Evolutionary conservation across 1,140 invertebrate genomes (phyloP), one percentile per base, ranked within the genome.

Genomic region (Teleopsis dalmanni): DNA sequence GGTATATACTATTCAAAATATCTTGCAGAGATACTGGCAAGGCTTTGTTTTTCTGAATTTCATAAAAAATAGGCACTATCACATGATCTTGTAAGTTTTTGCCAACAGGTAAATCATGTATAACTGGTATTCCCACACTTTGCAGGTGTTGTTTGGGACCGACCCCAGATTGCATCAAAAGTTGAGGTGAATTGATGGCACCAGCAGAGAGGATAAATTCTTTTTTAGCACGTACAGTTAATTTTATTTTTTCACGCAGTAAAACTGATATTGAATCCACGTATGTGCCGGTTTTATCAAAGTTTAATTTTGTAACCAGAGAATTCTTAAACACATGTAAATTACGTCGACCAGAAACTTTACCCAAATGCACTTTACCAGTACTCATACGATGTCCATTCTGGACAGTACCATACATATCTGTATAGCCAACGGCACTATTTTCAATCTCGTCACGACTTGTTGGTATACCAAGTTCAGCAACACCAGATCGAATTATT

Each of bases 81-180:
- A n/a, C n/a, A 53, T 91, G 87, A 63, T 90, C 87, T 77, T 87
- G 85, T 6, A 89, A 65, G 61, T 88, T 89, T 41, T 81, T 78
- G 2, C 87, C 87, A 4, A 88, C 85, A n/a, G 77, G 81, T 16
- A 86, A 74, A 73, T 92, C 81, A 50, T 78, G 75, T 2, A 84
- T 49, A 0, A 83, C 75, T 2, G 76, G 72, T 26, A 87, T 83
- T 13, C 74, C 75, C 34, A 79, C 53, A 13, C 75, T 58, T 33
- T 72, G 59, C 13, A 92, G 71, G 63, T 91, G 84, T 34, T 79
- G 70, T 18, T 64, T 76, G 0, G 86, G 87, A 10, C 88, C 88
- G 14, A 91, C 76, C 3, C 88, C 88, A 3, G 84, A 87, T 1
- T 91, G 57, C 85, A 91, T 88, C 2, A 91, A 68, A 3, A 92